phyloP scores from a whole-genome alignment of 2,888 invertebrate species.

The Calephelis perditalis region DNA sequence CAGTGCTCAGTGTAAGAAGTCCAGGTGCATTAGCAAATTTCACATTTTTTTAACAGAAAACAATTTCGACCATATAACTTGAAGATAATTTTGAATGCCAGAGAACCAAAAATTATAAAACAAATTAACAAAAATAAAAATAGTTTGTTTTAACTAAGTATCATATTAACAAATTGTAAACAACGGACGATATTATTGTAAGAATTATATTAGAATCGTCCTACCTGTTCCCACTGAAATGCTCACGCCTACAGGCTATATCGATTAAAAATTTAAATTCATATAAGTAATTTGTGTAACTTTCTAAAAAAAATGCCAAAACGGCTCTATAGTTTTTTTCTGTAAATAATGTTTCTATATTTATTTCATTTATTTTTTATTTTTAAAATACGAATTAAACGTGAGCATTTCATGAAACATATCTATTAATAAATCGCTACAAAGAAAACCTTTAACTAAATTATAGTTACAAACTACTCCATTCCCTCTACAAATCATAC shows the following conservation, averaged over 20 bases:
- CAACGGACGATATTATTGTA: slow-evolving; percentile 75
- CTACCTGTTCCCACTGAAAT: slow-evolving; percentile 57
- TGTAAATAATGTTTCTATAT: slow-evolving; percentile 26
- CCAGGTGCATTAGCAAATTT: slow-evolving; percentile 20
- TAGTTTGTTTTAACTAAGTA: slow-evolving; percentile 52
- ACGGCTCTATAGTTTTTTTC: slow-evolving; percentile 16
- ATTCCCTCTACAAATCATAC: slow-evolving; percentile 55
- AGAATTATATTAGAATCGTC: slow-evolving; percentile 78
- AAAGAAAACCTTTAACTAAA: slow-evolving; percentile 73
- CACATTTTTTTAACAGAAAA: slow-evolving; percentile 31
- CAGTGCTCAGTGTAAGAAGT: slow-evolving; percentile 16
- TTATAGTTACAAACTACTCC: slow-evolving; percentile 58
- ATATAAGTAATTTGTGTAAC: slow-evolving; percentile 13
- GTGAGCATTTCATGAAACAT: slow-evolving; percentile 62
- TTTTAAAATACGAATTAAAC: slow-evolving; percentile 32
- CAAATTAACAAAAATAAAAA: slow-evolving; percentile 66
- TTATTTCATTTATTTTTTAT: slow-evolving; percentile 13
- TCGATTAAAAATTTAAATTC: slow-evolving; percentile 18
- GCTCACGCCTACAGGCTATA: slow-evolving; percentile 38
- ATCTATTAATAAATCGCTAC: slow-evolving; percentile 65
- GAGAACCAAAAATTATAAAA: slow-evolving; percentile 54
- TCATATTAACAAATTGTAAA: slow-evolving; percentile 70
- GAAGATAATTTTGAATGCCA: slow-evolving; percentile 43
- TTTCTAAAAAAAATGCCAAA: slow-evolving; percentile 25
- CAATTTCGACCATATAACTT: slow-evolving; percentile 32